phyloP scores from a whole-genome alignment of 2,113 vertebrate species.

The Prunella himalayana region DNA sequence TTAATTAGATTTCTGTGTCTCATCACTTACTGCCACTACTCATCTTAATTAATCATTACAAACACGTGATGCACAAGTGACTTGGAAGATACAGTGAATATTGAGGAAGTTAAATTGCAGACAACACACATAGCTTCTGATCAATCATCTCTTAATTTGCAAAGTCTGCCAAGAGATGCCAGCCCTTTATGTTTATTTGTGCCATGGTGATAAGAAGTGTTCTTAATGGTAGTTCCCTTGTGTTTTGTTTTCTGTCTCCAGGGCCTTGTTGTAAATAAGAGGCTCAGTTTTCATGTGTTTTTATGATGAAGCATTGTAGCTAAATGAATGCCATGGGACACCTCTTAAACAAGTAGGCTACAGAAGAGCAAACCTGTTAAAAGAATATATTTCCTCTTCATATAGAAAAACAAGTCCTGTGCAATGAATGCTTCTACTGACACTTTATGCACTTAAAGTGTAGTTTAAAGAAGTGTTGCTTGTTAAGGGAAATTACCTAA shows the following conservation, averaged over 20 bases:
- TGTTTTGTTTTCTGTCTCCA: slow-evolving; percentile 60
- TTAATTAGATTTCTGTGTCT: slow-evolving; percentile 13
- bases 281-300: slow-evolving; percentile 64
- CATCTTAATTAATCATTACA: slow-evolving; percentile 28
- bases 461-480: slow-evolving; percentile 42
- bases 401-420: slow-evolving; percentile 29
- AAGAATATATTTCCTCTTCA: slow-evolving; percentile 58
- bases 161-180: slow-evolving; percentile 36
- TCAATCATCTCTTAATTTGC: slow-evolving; percentile 54
- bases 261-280: slow-evolving; percentile 61
- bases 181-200: slow-evolving; percentile 55
- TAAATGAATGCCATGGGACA: slow-evolving; percentile 67
- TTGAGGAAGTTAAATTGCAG: slow-evolving; percentile 7
- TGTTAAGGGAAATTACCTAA: slow-evolving; percentile 57
- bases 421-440: slow-evolving; percentile 49
- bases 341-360: slow-evolving; percentile 60
- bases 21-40: background rate
- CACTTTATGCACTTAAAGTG: background rate
- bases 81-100: background rate
- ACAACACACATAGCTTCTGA: slow-evolving; percentile 1
- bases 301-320: slow-evolving; percentile 59
- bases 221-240: slow-evolving; percentile 56
- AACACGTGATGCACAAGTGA: background rate
- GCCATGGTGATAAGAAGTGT: slow-evolving; percentile 46
- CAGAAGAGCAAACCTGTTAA: slow-evolving; percentile 61